phyloP scores from a whole-genome alignment of 2,113 vertebrate genomes.

The Rhodinocichla rosea region DNA sequence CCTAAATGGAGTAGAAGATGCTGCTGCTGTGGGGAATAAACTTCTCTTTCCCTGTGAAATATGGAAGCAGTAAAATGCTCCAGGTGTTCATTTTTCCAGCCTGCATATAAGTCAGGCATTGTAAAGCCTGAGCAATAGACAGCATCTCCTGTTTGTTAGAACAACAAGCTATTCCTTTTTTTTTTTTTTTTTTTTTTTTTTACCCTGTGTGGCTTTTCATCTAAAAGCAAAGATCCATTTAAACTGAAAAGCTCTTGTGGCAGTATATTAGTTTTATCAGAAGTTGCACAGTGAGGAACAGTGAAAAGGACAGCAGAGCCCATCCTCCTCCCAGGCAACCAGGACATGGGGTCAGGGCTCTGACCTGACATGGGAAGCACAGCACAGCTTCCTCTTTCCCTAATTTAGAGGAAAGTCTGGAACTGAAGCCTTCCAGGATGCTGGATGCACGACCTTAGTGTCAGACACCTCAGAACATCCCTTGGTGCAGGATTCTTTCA shows the following conservation, averaged over 20 bases:
- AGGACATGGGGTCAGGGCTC: neutral
- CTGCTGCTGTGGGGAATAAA: neutral
- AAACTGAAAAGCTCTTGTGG: neutral
- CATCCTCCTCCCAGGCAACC: neutral
- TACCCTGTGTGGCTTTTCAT: neutral
- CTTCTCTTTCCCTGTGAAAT: neutral
- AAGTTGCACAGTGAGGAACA: neutral
- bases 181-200: neutral
- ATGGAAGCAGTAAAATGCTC: neutral
- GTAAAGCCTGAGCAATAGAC: neutral
- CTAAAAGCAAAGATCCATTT: neutral
- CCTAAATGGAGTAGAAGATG: neutral
- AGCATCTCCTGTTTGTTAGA: neutral
- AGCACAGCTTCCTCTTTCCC: neutral
- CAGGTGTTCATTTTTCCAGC: neutral
- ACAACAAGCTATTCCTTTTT: neutral
- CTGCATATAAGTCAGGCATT: neutral
- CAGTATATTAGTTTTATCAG: neutral
- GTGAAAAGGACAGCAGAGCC: neutral
- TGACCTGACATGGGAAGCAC: accelerated
- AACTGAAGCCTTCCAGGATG: neutral
- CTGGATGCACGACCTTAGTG: neutral
- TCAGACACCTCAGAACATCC: neutral
- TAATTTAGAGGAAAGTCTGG: neutral
- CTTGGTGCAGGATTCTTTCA: neutral